Evolutionary conservation across 2,113 vertebrate genomes (phyloP), one percentile per base, ranked within the genome.

Genomic region (Syngnathus floridae): DNA sequence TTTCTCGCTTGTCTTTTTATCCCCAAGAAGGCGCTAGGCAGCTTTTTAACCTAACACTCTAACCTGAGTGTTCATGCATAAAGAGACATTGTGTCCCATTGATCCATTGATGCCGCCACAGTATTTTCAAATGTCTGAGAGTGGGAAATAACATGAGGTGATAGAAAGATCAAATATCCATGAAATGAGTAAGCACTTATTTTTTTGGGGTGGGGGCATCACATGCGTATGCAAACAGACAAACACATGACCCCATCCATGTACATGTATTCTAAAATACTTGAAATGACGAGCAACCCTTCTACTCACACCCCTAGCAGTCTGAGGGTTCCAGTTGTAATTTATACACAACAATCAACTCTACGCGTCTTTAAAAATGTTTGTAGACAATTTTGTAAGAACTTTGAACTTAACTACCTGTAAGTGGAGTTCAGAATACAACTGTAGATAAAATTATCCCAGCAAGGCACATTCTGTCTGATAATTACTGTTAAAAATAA

Each of bases 1-100:
- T 62, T 52, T 37, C 14, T 3, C 19, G 31, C 49, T 63, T 36
- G 31, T n/a, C n/a, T 72, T 62, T 76, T 73, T 76, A 66, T 69
- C 54, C 38, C 51, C 38, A 13, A 84, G 84, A 90, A 92, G 91
- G 91, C 90, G 91, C 87, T 90, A 88, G 90, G 91, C 92, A 92
- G 92, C 91, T 94, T 90, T 93, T 94, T 95, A 96, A 96, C 93
- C 93, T 94, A 93, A 93, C 93, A 93, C 91, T 92, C 90, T 93
- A 94, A 95, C 92, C 94, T 82, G 92, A 91, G 93, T 88, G 94
- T 93, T 95, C 93, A 91, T 90, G 93, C 92, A 93, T 91, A 92
- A 91, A 90, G 92, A 94, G 89, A 92, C 91, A 95, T 92, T 91
- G 91, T 94, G 93, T 93, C 94, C 40, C 93, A 96, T 95, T 94